phyloP scores from a whole-genome alignment of 2,113 vertebrate species.

The Syrrhaptes paradoxus region DNA sequence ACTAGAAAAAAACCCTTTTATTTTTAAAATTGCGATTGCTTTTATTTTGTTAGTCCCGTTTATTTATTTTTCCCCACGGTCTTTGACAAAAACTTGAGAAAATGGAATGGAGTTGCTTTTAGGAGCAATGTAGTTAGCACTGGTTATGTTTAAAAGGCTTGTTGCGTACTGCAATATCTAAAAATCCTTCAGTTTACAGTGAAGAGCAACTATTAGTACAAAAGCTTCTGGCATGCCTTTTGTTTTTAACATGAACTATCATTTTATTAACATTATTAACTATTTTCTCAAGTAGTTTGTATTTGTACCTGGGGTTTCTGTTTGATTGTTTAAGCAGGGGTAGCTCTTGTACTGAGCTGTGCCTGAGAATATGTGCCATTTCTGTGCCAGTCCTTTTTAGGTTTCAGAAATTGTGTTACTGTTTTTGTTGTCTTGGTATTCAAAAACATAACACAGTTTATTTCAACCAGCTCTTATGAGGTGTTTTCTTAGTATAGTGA shows the following conservation, averaged over 20 bases:
- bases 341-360: not conserved
- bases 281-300: not conserved
- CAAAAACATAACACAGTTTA: not conserved
- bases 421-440: not conserved
- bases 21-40: not conserved
- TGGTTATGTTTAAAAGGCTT: not conserved
- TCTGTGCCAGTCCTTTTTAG: not conserved
- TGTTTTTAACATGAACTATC: not conserved
- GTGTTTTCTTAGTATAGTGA: not conserved
- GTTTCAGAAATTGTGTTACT: not conserved
- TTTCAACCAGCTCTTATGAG: not conserved
- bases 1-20: not conserved
- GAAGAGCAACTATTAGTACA: not conserved
- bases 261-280: no score
- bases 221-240: not conserved
- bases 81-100: not conserved
- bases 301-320: not conserved
- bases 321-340: no score
- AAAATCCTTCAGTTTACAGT: not conserved
- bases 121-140: not conserved
- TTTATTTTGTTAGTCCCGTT: not conserved
- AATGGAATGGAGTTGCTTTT: not conserved
- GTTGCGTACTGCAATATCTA: not conserved
- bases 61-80: not conserved
- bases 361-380: not conserved